Percentiles rank a stretch among this genome's conserved stretches.
Conservation (phyloP, 2,113 vertebrate species). For the Thalassoma bifasciatum region DNA sequence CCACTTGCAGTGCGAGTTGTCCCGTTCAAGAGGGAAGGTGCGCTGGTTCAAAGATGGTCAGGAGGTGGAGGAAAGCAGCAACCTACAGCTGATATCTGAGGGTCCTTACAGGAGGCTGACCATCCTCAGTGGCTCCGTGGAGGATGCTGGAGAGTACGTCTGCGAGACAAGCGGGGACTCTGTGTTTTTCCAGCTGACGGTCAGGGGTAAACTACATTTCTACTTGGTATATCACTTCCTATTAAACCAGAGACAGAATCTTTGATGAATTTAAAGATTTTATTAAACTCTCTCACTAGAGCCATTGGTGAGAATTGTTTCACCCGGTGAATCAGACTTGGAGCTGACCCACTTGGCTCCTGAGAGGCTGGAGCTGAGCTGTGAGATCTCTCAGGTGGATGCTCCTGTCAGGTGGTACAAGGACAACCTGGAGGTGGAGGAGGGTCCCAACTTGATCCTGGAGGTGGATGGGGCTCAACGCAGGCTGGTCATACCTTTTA, state of each 20-base stretch:
- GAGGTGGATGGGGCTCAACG: slow-evolving; percentile 79
- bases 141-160: slow-evolving; percentile 88
- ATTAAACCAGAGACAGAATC: not conserved
- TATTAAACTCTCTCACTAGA: slow-evolving; percentile 75
- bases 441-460: slow-evolving; percentile 74
- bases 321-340: slow-evolving; percentile 76
- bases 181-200: slow-evolving; percentile 86
- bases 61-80: slow-evolving; percentile 76
- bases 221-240: not conserved
- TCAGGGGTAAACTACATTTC: slow-evolving; percentile 81
- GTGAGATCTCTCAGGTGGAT: slow-evolving; percentile 82
- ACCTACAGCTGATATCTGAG: slow-evolving; percentile 79
- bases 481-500: slow-evolving; percentile 82
- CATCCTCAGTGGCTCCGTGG: slow-evolving; percentile 73
- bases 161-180: slow-evolving; percentile 89
- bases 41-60: slow-evolving; percentile 89
- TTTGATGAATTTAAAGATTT: not conserved
- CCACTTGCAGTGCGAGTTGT: slow-evolving; percentile 89
- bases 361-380: slow-evolving; percentile 87
- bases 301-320: slow-evolving; percentile 83
- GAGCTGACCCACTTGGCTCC: slow-evolving; percentile 70
- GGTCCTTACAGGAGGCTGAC: slow-evolving; percentile 82
- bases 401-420: slow-evolving; percentile 87
- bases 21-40: slow-evolving; percentile 72
- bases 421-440: slow-evolving; percentile 86